Conservation (phyloP, 2,113 vertebrate genomes). For the Ictidomys tridecemlineatus region DNA sequence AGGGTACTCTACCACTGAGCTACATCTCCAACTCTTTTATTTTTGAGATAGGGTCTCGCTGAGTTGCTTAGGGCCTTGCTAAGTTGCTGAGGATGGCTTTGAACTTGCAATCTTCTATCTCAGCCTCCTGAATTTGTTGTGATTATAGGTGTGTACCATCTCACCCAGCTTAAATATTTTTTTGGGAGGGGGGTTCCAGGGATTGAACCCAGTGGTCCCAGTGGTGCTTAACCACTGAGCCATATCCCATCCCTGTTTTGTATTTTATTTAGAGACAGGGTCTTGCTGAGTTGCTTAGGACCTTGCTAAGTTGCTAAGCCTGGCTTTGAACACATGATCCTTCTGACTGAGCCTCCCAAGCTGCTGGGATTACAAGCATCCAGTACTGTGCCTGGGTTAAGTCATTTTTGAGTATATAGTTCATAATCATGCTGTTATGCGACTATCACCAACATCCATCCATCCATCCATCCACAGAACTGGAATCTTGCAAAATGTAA, state of each 20-base stretch:
- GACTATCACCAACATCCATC: not conserved
- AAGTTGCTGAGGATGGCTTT: not conserved
- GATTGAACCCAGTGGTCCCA: too few species aligned
- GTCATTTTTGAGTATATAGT: not conserved
- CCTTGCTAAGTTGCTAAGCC: too few species aligned
- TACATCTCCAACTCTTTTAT: not conserved
- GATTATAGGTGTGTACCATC: not conserved
- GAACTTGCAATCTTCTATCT: not conserved
- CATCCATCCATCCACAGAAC: not conserved
- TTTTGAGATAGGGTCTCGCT: not conserved
- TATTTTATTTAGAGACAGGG: too few species aligned
- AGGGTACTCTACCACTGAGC: not conserved
- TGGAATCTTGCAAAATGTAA: not conserved
- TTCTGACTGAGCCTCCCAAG: too few species aligned
- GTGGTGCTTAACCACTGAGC: too few species aligned
- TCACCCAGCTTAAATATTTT: too few species aligned
- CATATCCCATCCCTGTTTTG: too few species aligned
- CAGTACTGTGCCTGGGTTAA: too few species aligned
- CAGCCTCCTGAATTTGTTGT: not conserved
- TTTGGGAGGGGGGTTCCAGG: too few species aligned
- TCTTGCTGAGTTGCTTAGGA: too few species aligned
- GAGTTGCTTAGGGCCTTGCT: not conserved
- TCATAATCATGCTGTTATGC: not conserved
- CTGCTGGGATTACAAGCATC: too few species aligned
- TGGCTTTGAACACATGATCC: too few species aligned